Percentiles rank a stretch among this genome's conserved stretches.
Evolutionary conservation across 1,140 invertebrate species (phyloP).

Genomic region (Panagrolaimus sp.): DNA sequence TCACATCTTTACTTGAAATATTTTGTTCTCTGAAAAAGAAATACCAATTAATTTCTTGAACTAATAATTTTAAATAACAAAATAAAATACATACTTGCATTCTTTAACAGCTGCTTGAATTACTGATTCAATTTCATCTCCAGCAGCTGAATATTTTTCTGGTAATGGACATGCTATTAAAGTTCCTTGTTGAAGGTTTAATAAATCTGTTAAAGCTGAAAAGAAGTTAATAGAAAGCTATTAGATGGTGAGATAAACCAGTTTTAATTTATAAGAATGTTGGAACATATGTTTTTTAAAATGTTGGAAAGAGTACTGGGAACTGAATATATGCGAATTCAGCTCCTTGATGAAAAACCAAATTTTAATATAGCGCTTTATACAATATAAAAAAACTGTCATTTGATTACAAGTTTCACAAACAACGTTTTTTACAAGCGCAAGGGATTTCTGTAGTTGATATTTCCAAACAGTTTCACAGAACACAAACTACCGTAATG

Average conservation of each 20-base stretch:
- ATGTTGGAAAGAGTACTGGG: too few relatives aligned
- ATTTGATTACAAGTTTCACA: too few relatives aligned
- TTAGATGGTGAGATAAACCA: neutral
- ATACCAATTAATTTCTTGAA: neutral
- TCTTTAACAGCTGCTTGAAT: slow-evolving; percentile 21
- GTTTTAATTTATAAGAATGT: neutral
- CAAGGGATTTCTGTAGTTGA: too few relatives aligned
- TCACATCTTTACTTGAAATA: slow-evolving; percentile 74
- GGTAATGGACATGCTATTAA: slow-evolving; percentile 87
- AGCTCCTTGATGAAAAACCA: too few relatives aligned
- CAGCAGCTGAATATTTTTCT: slow-evolving; percentile 63
- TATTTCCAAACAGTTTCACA: too few relatives aligned
- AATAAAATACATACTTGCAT: slow-evolving; percentile 10
- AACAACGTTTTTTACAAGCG: too few relatives aligned
- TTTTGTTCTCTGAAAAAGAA: slow-evolving; percentile 14
- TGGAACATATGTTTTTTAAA: too few relatives aligned
- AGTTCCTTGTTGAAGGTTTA: slow-evolving; percentile 70
- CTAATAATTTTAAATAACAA: neutral
- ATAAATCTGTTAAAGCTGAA: slow-evolving; percentile 57
- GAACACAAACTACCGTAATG: too few relatives aligned
- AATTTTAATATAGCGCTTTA: too few relatives aligned
- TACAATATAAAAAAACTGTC: too few relatives aligned
- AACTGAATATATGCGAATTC: too few relatives aligned
- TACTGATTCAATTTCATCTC: slow-evolving; percentile 58
- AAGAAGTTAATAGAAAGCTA: neutral